phyloP scores from a whole-genome alignment of 2,113 vertebrate genomes.

The Strix uralensis region DNA sequence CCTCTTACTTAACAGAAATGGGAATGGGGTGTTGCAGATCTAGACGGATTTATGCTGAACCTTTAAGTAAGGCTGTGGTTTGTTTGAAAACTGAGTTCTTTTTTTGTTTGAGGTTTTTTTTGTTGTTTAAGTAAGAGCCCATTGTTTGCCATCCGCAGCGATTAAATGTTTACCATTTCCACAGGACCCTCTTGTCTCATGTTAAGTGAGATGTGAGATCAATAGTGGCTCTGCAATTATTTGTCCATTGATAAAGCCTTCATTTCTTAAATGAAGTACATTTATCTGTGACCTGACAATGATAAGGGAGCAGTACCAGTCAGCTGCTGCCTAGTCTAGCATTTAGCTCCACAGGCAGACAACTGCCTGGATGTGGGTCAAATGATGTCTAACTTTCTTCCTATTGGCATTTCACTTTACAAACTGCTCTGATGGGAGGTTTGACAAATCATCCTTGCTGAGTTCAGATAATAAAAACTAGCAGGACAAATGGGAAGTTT shows the following conservation, averaged over 20 bases:
- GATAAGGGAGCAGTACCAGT: slow-evolving; percentile 34
- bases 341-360: slow-evolving; percentile 43
- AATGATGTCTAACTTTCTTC: slow-evolving; percentile 74
- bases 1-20: neutral
- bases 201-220: slow-evolving; percentile 66
- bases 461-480: slow-evolving; percentile 27
- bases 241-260: slow-evolving; percentile 80
- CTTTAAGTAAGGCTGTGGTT: neutral
- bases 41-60: neutral
- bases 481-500: slow-evolving; percentile 31
- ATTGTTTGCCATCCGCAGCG: neutral
- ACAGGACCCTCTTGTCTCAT: slow-evolving; percentile 68
- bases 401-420: slow-evolving; percentile 81
- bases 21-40: neutral
- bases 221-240: slow-evolving; percentile 79
- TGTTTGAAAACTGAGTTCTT: neutral
- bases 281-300: slow-evolving; percentile 66
- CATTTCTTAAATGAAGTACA: slow-evolving; percentile 68
- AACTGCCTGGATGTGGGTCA: slow-evolving; percentile 70
- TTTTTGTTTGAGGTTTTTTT: neutral
- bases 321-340: slow-evolving; percentile 11
- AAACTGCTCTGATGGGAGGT: slow-evolving; percentile 62
- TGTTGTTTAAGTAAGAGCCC: neutral
- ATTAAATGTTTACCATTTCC: slow-evolving; percentile 72
- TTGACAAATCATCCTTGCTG: slow-evolving; percentile 51